These are phyloP conservation scores for Trypoxylon attenuatum DNA, from an alignment of 2,888 invertebrate species.

Conservation along the genomic window DNA sequence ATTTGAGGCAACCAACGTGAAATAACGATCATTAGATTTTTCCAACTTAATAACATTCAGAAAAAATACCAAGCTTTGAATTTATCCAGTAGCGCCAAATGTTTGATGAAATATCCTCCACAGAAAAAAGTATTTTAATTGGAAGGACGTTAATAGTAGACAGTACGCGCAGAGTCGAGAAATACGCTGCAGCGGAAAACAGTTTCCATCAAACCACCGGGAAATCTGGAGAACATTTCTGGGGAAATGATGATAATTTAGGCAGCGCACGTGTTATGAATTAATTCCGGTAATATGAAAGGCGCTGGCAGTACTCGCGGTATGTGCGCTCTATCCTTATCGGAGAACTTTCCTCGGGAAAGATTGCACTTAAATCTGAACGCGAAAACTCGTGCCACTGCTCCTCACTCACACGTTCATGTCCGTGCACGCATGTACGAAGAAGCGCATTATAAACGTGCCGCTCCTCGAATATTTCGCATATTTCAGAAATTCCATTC, in stretches of 20 bases:
- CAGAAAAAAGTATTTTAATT: too few relatives aligned
- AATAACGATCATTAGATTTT: too few relatives aligned
- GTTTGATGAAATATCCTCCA: not conserved
- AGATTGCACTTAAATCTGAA: constrained; percentile 38
- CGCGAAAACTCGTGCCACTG: constrained; percentile 24
- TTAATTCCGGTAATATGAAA: not conserved
- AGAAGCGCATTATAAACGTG: constrained; percentile 53
- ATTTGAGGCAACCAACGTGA: too few relatives aligned
- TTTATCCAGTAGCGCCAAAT: too few relatives aligned
- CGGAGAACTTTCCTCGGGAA: not conserved
- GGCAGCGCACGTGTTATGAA: not conserved
- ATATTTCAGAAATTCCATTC: constrained; percentile 58
- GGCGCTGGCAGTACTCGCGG: not conserved
- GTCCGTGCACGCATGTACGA: constrained; percentile 17
- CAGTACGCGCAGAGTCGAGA: too few relatives aligned
- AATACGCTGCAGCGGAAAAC: too few relatives aligned
- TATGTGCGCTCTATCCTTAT: constrained; percentile 5
- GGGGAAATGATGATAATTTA: not conserved
- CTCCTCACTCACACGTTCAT: too few relatives aligned
- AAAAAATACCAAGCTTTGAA: too few relatives aligned
- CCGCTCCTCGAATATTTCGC: constrained; percentile 56
- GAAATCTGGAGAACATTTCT: too few relatives aligned
- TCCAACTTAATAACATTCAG: too few relatives aligned
- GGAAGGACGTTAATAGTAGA: too few relatives aligned
- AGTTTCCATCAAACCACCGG: too few relatives aligned